A percentile compares a stretch with the other conserved stretches of the same genome.
Evolutionary conservation across 2,797 vertebrate genomes (phyloP).

Genomic region (Chelmon rostratus): DNA sequence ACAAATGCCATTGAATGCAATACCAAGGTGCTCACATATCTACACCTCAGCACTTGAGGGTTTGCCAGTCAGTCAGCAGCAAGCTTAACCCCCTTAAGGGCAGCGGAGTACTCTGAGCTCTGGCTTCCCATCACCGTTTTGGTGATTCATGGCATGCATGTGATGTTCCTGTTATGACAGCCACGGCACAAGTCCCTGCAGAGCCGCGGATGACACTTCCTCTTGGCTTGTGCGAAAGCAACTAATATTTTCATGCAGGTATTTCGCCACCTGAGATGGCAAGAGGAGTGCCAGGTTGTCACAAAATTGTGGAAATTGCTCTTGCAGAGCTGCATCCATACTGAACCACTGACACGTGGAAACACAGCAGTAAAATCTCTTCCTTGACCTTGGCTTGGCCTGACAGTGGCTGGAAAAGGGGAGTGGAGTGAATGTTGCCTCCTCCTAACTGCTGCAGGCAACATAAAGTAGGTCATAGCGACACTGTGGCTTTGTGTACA

Average conservation of each 20-base stretch:
- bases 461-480: constrained; percentile 68
- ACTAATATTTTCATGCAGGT: constrained; percentile 13
- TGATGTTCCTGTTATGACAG: constrained; percentile 58
- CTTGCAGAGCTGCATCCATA: constrained; percentile 18
- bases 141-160: constrained; percentile 61
- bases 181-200: constrained; percentile 54
- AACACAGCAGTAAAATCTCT: constrained; percentile 32
- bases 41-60: constrained; percentile 65
- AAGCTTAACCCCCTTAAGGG: constrained; percentile 24
- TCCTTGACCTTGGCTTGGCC: constrained; percentile 65
- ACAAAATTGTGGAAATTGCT: constrained; percentile 10
- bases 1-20: constrained; percentile 38
- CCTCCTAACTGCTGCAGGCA: constrained; percentile 29
- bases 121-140: constrained; percentile 36
- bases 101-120: constrained; percentile 20
- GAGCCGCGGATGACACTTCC: constrained; percentile 49
- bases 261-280: constrained; percentile 6
- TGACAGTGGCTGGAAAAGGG: constrained; percentile 41
- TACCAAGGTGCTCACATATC: constrained; percentile 68
- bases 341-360: constrained; percentile 51
- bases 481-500: constrained; percentile 67
- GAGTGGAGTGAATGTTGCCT: constrained; percentile 53
- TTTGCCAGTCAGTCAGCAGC: constrained; percentile 47
- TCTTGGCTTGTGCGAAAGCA: background rate
- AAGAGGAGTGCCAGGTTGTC: constrained; percentile 2